Conservation (phyloP, 2,113 vertebrate species). For the Alectura lathami region DNA sequence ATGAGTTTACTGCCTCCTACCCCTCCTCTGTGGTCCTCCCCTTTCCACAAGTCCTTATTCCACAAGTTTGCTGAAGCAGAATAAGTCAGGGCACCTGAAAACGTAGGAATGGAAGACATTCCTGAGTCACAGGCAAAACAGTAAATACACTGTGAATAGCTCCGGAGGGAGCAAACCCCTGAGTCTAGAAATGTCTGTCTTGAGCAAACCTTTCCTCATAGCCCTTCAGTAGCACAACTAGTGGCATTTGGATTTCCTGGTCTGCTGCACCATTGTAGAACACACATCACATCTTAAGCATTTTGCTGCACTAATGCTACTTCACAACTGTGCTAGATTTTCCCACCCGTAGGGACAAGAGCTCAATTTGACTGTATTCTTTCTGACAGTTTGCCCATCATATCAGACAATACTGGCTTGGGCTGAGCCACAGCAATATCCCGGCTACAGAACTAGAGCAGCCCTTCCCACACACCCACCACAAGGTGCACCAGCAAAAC, state of each 20-base stretch:
- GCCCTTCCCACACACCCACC: neutral
- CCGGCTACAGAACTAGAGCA: neutral
- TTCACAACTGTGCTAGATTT: neutral
- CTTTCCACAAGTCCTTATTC: neutral
- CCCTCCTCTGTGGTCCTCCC: neutral
- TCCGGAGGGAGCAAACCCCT: neutral
- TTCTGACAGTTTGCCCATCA: constrained; percentile 45
- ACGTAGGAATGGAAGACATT: neutral
- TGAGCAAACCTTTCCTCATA: neutral
- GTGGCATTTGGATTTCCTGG: neutral
- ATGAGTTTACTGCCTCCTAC: neutral
- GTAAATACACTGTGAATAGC: fast-evolving
- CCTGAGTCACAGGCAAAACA: neutral
- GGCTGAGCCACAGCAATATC: constrained; percentile 36
- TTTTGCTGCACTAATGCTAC: neutral
- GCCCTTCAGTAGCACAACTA: neutral
- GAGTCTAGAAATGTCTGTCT: neutral
- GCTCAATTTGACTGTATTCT: constrained; percentile 8
- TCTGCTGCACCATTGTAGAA: neutral
- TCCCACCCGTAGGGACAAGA: neutral
- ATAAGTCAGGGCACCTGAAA: neutral
- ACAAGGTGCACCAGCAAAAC: neutral
- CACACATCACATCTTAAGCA: neutral
- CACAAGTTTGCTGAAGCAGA: neutral
- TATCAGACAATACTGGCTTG: neutral